Evolutionary conservation across 2,797 vertebrate genomes (phyloP).

Genomic region (Loris lydekkerianus): DNA sequence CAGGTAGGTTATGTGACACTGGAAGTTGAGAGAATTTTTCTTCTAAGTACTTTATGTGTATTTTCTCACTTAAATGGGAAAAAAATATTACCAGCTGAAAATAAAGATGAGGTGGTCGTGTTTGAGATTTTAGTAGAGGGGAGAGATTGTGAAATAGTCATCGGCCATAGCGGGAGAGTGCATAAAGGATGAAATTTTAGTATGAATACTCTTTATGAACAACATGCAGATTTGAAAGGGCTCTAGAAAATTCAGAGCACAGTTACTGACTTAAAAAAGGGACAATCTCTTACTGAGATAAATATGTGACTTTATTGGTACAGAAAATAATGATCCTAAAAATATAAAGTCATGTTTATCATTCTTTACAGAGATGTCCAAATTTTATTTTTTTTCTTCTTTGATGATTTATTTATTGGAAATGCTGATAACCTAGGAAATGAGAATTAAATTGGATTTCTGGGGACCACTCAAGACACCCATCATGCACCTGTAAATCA

Average conservation of each 20-base stretch:
- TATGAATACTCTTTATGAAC: not conserved
- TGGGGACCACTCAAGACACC: not conserved
- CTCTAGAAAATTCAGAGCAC: not conserved
- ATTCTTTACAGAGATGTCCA: not conserved
- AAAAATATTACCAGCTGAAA: not conserved
- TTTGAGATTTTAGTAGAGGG: not conserved
- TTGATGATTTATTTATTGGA: not conserved
- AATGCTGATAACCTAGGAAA: slow-evolving; percentile 7
- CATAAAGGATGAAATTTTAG: not conserved
- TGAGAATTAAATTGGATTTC: slow-evolving; percentile 15
- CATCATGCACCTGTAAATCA: not conserved
- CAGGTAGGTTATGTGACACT: not conserved
- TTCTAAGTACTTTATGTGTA: not conserved
- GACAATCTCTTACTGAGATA: not conserved
- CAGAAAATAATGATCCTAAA: not conserved
- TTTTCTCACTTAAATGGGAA: not conserved
- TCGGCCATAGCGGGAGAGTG: not conserved
- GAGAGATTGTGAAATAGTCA: not conserved
- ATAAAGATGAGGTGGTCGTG: not conserved
- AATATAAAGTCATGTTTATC: not conserved
- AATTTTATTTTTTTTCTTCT: slow-evolving; percentile 17
- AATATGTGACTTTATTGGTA: not conserved
- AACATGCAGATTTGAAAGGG: not conserved
- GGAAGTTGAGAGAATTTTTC: not conserved
- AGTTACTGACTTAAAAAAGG: not conserved